Conservation (phyloP, 2,113 vertebrate genomes). For the Dicrurus megarhynchus region DNA sequence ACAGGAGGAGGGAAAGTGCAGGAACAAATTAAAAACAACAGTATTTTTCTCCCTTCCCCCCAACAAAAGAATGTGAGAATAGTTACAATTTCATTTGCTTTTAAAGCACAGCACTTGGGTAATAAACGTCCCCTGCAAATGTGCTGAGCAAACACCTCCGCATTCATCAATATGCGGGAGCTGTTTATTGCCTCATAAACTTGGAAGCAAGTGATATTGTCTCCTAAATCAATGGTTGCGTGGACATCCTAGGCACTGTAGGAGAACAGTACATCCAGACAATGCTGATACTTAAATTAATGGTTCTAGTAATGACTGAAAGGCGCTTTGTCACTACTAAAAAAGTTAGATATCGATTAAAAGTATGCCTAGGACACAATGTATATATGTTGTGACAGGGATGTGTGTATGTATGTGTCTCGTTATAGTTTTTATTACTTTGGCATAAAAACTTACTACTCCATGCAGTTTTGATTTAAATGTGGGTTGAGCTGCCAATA, state of each 20-base stretch:
- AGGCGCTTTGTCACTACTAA: conserved; percentile 54
- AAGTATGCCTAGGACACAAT: background rate
- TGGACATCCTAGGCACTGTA: conserved; percentile 60
- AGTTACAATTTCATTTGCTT: conserved; percentile 71
- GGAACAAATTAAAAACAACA: conserved; percentile 60
- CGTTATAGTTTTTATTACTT: conserved; percentile 3
- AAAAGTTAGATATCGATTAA: conserved; percentile 14
- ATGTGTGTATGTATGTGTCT: background rate
- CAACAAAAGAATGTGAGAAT: conserved; percentile 51
- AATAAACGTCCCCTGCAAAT: conserved; percentile 70
- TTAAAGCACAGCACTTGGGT: conserved; percentile 65
- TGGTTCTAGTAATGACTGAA: conserved; percentile 46
- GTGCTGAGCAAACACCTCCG: conserved; percentile 79
- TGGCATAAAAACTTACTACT: conserved; percentile 2
- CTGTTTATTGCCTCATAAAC: conserved; percentile 83
- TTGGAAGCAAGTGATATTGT: conserved; percentile 78
- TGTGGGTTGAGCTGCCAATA: background rate
- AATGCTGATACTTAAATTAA: conserved; percentile 49
- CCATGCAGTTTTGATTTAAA: background rate
- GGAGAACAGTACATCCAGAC: conserved; percentile 65
- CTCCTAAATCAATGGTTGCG: conserved; percentile 74
- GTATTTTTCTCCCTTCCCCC: conserved; percentile 36
- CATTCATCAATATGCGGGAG: conserved; percentile 75
- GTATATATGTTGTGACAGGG: background rate
- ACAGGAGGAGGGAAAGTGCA: conserved; percentile 44